A percentile compares a stretch with the other conserved stretches of the same genome.
phyloP scores from a whole-genome alignment of 2,113 vertebrate genomes.

The Meles meles region DNA sequence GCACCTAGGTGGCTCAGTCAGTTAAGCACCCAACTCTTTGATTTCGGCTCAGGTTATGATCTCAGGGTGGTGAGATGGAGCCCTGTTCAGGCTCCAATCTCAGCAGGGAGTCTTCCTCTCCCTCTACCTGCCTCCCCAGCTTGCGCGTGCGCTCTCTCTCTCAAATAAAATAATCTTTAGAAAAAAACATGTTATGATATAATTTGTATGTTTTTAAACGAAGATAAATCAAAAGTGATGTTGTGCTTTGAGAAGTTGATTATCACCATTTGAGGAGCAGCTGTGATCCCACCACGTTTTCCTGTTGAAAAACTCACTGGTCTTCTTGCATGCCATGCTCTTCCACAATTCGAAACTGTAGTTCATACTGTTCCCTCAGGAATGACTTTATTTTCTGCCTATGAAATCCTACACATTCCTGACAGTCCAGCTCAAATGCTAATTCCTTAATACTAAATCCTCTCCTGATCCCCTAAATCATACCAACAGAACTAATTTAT shows the following conservation, averaged over 20 bases:
- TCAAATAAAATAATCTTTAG: not conserved
- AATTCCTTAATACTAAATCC: not conserved
- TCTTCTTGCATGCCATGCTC: not conserved
- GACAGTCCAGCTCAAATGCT: not conserved
- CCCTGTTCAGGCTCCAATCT: not conserved
- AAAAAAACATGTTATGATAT: not conserved
- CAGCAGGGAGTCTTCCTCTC: no score
- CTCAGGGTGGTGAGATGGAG: not conserved
- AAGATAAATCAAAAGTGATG: not conserved
- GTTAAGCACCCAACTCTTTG: not conserved
- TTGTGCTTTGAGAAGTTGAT: not conserved
- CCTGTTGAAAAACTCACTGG: not conserved
- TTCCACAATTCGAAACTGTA: not conserved
- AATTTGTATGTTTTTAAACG: not conserved
- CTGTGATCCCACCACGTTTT: not conserved
- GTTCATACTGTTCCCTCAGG: not conserved
- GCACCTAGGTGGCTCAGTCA: no score
- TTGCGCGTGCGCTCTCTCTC: not conserved
- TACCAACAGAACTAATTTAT: not conserved
- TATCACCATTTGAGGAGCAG: not conserved
- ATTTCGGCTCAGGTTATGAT: not conserved
- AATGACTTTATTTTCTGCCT: not conserved
- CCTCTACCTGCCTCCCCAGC: not conserved
- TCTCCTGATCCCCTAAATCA: not conserved
- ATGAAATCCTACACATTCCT: not conserved